These are phyloP conservation scores for Galagoides demidoff DNA, from an alignment of 2,797 vertebrate genomes.

Conservation along the genomic window DNA sequence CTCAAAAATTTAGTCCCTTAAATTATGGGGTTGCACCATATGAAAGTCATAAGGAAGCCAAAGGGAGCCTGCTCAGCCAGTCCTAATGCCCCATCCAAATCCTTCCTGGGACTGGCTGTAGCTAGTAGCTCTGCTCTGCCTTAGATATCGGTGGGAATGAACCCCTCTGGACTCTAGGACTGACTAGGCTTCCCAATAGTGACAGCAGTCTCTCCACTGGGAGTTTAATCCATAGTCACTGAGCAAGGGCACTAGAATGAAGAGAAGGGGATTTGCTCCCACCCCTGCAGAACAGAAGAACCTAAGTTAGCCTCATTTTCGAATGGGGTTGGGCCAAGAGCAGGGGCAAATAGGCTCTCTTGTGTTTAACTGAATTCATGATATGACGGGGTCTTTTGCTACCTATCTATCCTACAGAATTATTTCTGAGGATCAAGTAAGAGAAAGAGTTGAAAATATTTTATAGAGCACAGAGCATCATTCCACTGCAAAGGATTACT, in stretches of 20 bases:
- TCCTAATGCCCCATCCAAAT: background rate
- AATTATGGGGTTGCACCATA: background rate
- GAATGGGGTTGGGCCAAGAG: background rate
- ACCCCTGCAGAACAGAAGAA: background rate
- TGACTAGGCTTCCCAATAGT: background rate
- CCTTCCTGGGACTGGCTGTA: background rate
- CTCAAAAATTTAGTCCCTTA: background rate
- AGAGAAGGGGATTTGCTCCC: background rate
- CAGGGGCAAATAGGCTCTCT: background rate
- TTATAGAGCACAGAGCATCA: background rate
- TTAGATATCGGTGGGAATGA: background rate
- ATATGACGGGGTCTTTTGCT: background rate
- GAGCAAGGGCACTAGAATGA: background rate
- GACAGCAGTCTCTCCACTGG: background rate
- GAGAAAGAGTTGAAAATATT: background rate
- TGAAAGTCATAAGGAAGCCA: background rate
- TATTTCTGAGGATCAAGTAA: background rate
- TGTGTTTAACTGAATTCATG: background rate
- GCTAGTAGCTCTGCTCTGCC: background rate
- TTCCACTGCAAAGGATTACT: background rate
- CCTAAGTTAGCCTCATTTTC: background rate
- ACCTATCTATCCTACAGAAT: background rate
- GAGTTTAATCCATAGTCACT: background rate
- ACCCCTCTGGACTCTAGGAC: background rate
- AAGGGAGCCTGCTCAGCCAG: background rate